Base-by-base conservation (phyloP, 2,113 vertebrate genomes). In the Motacilla alba region DNA sequence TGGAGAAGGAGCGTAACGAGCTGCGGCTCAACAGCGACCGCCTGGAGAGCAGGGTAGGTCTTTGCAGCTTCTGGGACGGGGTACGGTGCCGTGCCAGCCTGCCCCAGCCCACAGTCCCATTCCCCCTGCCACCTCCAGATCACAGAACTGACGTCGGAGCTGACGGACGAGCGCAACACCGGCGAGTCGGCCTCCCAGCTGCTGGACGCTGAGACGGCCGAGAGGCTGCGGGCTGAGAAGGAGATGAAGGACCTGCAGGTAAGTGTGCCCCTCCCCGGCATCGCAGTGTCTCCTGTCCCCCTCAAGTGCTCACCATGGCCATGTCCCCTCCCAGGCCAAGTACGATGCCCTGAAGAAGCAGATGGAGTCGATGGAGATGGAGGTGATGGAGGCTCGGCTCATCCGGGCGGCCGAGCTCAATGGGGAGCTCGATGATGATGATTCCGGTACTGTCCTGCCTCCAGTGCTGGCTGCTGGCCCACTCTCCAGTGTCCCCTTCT, bases 231-330 rank as follows among this genome's bases (percentile, higher is more conserved):
- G 13, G 98, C 99, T 0, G 99, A 99, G 97, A 99, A 99, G 82
- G 99, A 99, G 85, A 99, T 99, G 99, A 99, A 99, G 95, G 99
- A 99, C 83, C 97, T 99, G 56, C 99, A 99, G 99, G 99, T 99
- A 96, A 24, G 17, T 0, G 19, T 7, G 3, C 37, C 35, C n/a
- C 39, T 55, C 16, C 50, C 3, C 0, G 0, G 27, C 68, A 44
- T 70, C 0, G 0, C 5, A 7, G 46, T 9, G 0, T 24, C 59
- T 49, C 37, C 33, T 1, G 3, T 4, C 6, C 47, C 13, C 4
- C 1, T 3, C 30, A 11, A 4, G 63, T 5, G 5, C 87, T 76
- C 75, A 93, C 74, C n/a, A 0, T 0, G 0, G n/a, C 79, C 2
- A 0, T 44, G 68, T 83, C 44, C 60, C 28, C 68, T 73, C 64